Evolutionary conservation across 2,888 invertebrate species (phyloP), one percentile per base, ranked within the genome.

Genomic region (Agrochola litura): DNA sequence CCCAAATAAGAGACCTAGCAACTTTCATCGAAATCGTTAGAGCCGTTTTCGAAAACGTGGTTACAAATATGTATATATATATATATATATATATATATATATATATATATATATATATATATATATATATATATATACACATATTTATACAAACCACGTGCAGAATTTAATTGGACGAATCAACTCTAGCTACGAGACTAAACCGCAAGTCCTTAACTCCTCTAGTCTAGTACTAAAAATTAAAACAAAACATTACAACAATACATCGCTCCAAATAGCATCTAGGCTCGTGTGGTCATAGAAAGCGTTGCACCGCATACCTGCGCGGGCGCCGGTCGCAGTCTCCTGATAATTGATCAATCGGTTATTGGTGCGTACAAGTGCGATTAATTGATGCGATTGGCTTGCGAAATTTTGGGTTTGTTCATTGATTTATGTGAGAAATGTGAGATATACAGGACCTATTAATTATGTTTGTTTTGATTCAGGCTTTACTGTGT

Each of bases 221-320:
- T 30, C 67, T 67, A 30, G 30, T 22, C 16, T 37, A 52, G 19
- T 52, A 68, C 6, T 37, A 54, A 41, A 69, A 70, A 73, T 52
- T 61, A 76, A 82, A 86, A 84, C 73, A 80, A 86, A 78, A 66
- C 70, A 63, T 93, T 92, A 89, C 92, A 85, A 91, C 89, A 92
- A 77, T 88, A 89, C 87, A 88, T 86, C 93, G 94, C 93, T 94
- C 94, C 85, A 91, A 84, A 91, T 87, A 89, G 85, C 90, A 91
- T 89, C 84, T 91, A 86, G 89, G 91, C 78, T 81, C 85, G 84
- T 85, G 84, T 86, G 86, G 85, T 83, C 90, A 87, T 83, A 88
- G 89, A 92, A 92, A 91, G 91, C 85, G 89, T 92, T 93, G 93
- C 91, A 91, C 89, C 89, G 88, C 90, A 88, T 88, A 85, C 81